phyloP scores from a whole-genome alignment of 2,797 vertebrate species.

The Naso thynnoides region DNA sequence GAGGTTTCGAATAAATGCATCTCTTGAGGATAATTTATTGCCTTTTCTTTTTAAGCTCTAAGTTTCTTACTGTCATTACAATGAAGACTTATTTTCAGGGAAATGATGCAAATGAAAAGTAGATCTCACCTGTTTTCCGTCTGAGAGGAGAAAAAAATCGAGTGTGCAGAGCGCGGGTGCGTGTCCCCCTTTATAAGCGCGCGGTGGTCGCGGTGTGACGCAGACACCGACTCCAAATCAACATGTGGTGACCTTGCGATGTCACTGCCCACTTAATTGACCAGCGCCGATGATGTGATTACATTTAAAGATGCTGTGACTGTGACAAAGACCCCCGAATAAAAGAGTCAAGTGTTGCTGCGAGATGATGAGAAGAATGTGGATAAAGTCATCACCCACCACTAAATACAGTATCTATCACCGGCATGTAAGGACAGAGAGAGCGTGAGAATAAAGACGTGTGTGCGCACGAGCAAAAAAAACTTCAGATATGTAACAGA shows the following conservation, averaged over 20 bases:
- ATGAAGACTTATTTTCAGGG: fast-evolving
- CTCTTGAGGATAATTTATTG: background rate
- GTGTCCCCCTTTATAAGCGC: slow-evolving; percentile 77
- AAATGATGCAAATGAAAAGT: slow-evolving; percentile 7
- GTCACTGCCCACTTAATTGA: slow-evolving; percentile 54
- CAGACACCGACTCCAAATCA: slow-evolving; percentile 50
- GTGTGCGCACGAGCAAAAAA: no score
- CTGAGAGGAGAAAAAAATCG: slow-evolving; percentile 49
- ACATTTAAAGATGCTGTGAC: slow-evolving; percentile 2
- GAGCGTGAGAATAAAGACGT: no score
- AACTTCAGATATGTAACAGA: no score
- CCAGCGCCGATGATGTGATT: slow-evolving; percentile 1
- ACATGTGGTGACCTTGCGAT: slow-evolving; percentile 66
- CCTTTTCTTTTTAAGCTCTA: background rate
- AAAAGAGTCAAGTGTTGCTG: no score
- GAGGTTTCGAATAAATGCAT: background rate
- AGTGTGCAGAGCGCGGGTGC: slow-evolving; percentile 31
- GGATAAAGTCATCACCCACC: no score
- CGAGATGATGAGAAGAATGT: no score
- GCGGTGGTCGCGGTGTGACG: slow-evolving; percentile 60
- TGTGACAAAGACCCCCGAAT: no score
- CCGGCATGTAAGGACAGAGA: no score
- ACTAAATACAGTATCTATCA: no score
- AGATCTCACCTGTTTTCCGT: slow-evolving; percentile 76
- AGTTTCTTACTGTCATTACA: background rate